Base-by-base conservation (phyloP, 1,140 invertebrate genomes). In the Drosophila ogumai region DNA sequence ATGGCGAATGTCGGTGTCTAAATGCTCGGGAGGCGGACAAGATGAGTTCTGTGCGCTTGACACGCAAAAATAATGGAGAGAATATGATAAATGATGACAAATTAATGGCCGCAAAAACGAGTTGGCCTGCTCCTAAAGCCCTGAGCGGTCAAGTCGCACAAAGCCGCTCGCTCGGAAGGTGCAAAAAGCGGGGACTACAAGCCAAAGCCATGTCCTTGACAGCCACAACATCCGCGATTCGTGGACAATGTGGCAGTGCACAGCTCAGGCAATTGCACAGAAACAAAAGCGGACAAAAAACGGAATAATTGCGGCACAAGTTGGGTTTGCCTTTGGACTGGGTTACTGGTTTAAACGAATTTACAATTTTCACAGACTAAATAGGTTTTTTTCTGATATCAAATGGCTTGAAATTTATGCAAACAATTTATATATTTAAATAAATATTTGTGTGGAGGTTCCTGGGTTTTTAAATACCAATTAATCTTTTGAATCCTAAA, bases 61-160 rank as follows among this genome's bases (percentile, higher is more conserved):
- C 82, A 88, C 84, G 85, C 85, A 66, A 88, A 79, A 77, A 71
- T 71, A 60, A 47, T 59, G 60, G 72, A 74, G 72, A 74, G 79
- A 75, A 85, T 81, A 81, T 90, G 85, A 90, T 85, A 90, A 90
- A 90, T 90, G 66, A 90, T 90, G 85, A 75, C 86, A 81, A 90
- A 85, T 78, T 79, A 85, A 85, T 85, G 85, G 86, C 50, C 75
- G 60, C 67, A 76, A 84, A 84, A 82, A 79, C 61, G 79, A 50
- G 58, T 44, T 63, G 64, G 65, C 73, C 65, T 63, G 34, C 82
- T 67, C 65, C 63, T 47, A 54, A 65, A 49, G 43, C 44, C 72
- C 44, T 17, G 31, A 55, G 46, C 50, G 43, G 78, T 58, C 59
- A 60, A 79, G 52, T 49, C 65, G 47, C 57, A 52, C 36, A 50